phyloP scores from a whole-genome alignment of 2,113 vertebrate genomes.

The Uria lomvia region DNA sequence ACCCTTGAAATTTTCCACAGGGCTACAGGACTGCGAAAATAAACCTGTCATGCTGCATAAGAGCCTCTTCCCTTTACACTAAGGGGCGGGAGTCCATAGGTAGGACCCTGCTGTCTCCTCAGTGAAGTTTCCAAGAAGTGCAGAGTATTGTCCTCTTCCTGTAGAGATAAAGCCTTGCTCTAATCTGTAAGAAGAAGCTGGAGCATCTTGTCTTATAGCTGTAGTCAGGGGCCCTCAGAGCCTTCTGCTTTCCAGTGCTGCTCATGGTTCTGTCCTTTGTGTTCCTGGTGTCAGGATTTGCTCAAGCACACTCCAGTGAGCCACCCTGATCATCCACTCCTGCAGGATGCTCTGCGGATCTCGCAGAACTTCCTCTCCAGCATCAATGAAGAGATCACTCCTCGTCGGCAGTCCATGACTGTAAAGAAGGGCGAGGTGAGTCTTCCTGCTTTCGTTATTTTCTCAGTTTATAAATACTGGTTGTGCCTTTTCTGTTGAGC shows the following conservation, averaged over 20 bases:
- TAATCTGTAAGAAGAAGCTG: background rate
- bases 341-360: conserved; percentile 93
- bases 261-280: background rate
- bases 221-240: background rate
- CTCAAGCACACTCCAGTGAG: conserved; percentile 90
- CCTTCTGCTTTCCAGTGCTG: background rate
- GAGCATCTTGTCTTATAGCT: background rate
- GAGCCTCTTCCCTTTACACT: background rate
- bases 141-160: background rate
- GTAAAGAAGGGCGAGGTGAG: conserved; percentile 95
- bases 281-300: conserved; percentile 78
- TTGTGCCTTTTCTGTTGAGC: background rate
- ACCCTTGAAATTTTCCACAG: background rate
- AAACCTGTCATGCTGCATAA: background rate
- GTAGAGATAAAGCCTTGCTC: background rate
- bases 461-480: background rate
- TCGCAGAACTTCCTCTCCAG: conserved; percentile 96
- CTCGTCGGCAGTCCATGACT: conserved; percentile 91
- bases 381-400: conserved; percentile 94
- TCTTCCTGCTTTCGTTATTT: background rate
- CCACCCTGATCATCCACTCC: conserved; percentile 85
- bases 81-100: background rate
- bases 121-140: background rate
- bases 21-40: background rate
- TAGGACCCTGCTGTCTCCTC: background rate